Evolutionary conservation across 2,113 vertebrate genomes (phyloP), one percentile per base, ranked within the genome.

Genomic region (Pseudolaguvia tuberculata): DNA sequence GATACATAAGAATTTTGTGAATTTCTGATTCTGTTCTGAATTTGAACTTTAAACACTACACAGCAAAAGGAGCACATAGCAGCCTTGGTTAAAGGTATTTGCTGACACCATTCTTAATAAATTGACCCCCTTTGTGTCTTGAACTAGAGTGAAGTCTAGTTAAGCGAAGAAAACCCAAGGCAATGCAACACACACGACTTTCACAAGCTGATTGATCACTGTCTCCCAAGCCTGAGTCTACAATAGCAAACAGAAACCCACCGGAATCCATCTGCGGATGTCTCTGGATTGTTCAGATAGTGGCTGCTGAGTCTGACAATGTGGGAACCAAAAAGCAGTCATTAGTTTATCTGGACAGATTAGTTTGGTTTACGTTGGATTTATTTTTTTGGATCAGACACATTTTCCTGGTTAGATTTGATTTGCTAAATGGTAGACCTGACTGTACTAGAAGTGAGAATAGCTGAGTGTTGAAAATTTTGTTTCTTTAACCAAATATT

Each of bases 131-230:
- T 23, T 52, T 39, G 45, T 50, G 55, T 69, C 27, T 47, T 59
- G 20, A 52, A 61, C 45, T 45, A 59, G 45, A 51, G 35, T 70
- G 20, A 72, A 72, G 55, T 58, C 70, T 58, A 27, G 13, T 55
- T 59, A 55, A 61, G 48, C 23, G 27, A 31, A 50, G 15, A 51
- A 59, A 70, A 27, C 45, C 66, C 31, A 23, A 59, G 56, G 45
- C 74, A 61, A 20, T 51, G 56, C 68, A 52, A 17, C n/a, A 21
- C 13, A 47, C 23, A 63, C 66, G 57, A 27, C 63, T 65, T 56
- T 52, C 4, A 1, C 52, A 21, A 51, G 21, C 59, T 53, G 61
- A 77, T 74, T 82, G 80, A 79, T 79, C 52, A 29, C 52, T 18
- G 15, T 53, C 23, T 74, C 39, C 21, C 65, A 27, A 50, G 72